Evolutionary conservation across 2,888 invertebrate genomes (phyloP).

Genomic region (Oligia latruncula): DNA sequence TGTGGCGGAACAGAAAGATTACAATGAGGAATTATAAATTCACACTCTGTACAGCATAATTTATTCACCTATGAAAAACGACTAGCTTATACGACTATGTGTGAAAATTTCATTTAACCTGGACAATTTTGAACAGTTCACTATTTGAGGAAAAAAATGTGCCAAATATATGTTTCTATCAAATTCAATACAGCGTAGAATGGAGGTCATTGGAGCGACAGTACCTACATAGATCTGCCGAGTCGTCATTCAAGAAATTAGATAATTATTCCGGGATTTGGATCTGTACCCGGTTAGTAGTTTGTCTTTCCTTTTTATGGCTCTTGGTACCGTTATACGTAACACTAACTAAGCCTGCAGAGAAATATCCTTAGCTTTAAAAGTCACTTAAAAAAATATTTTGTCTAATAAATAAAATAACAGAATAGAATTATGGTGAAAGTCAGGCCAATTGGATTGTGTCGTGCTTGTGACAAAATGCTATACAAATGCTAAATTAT

Average conservation of each 20-base stretch:
- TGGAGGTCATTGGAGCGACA: background rate
- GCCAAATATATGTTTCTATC: background rate
- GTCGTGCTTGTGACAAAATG: background rate
- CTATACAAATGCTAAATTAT: background rate
- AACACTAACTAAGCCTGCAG: background rate
- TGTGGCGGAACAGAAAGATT: conserved; percentile 53
- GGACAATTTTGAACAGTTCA: background rate
- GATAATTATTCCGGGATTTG: background rate
- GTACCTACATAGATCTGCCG: background rate
- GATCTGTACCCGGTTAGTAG: background rate
- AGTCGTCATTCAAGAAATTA: background rate
- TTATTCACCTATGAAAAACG: conserved; percentile 13
- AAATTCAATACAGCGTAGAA: background rate
- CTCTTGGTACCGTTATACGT: background rate
- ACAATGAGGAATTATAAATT: conserved; percentile 53
- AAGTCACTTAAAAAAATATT: background rate
- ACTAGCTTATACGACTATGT: background rate
- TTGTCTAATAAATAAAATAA: too few relatives aligned
- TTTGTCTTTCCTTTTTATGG: background rate
- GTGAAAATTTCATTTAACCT: background rate
- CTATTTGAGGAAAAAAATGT: background rate
- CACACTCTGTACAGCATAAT: conserved; percentile 25
- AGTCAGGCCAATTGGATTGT: background rate
- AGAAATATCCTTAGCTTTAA: background rate
- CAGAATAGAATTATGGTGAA: background rate